A percentile compares a stretch with the other conserved stretches of the same genome.
These are phyloP conservation scores for Palythoa grandiflora DNA, from an alignment of 92 coral and sea anemone genomes.

Conservation along the genomic window DNA sequence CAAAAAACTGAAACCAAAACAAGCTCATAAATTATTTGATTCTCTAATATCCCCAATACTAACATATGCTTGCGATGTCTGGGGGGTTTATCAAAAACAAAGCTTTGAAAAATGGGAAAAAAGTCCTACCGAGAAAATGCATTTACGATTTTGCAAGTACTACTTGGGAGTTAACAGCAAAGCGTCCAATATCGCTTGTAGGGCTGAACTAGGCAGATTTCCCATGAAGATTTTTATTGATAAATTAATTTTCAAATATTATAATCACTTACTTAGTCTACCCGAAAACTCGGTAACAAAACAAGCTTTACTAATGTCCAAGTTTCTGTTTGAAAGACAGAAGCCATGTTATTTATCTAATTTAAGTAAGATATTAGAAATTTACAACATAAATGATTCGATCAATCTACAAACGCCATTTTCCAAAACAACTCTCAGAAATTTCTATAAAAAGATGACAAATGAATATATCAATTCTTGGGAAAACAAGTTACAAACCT, in stretches of 20 bases:
- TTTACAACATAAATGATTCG: constrained; percentile 3
- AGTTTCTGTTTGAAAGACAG: constrained; percentile 1
- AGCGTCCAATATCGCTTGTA: constrained; percentile 44
- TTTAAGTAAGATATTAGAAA: constrained; percentile 2
- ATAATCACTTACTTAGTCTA: constrained; percentile 17
- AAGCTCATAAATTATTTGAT: constrained; percentile 9
- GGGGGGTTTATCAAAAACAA: background rate
- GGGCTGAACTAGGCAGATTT: constrained; percentile 23
- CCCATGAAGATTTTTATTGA: constrained; percentile 41
- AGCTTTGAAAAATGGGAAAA: constrained; percentile 57
- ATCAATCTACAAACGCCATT: constrained; percentile 4
- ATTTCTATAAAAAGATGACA: constrained; percentile 1
- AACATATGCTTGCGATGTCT: background rate
- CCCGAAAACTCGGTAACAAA: constrained; percentile 43
- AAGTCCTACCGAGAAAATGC: background rate
- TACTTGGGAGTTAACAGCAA: constrained; percentile 51
- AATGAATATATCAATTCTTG: background rate
- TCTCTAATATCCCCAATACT: constrained; percentile 49
- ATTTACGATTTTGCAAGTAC: too few relatives aligned
- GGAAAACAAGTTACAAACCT: too few relatives aligned
- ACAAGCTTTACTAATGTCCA: constrained; percentile 31
- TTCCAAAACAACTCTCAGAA: too few relatives aligned
- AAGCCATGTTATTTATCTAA: constrained; percentile 15
- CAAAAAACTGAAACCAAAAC: background rate
- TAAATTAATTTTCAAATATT: constrained; percentile 41